Percentiles rank a stretch among this genome's conserved stretches.
phyloP scores from a whole-genome alignment of 2,888 invertebrate genomes.

The Hirtodrosophila trivittata region DNA sequence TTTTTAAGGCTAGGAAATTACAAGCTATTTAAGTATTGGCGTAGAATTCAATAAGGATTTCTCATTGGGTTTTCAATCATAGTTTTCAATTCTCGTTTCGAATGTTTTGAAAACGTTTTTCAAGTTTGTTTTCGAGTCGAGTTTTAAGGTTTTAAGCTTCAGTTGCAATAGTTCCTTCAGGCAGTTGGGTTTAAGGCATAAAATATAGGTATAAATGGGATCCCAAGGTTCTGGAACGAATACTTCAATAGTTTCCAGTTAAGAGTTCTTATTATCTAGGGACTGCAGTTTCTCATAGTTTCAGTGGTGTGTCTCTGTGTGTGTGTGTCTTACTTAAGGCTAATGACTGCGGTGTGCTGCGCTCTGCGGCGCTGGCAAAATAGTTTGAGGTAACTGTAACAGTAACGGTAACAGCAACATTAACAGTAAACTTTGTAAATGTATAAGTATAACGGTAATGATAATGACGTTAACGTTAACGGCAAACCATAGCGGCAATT shows the following conservation, averaged over 20 bases:
- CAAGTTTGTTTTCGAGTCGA: slow-evolving; percentile 18
- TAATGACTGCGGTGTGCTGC: slow-evolving; percentile 59
- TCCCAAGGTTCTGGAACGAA: background rate
- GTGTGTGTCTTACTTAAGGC: slow-evolving; percentile 33
- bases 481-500: slow-evolving; percentile 36
- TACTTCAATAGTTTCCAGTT: slow-evolving; percentile 19
- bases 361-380: slow-evolving; percentile 35
- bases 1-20: slow-evolving; percentile 59
- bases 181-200: slow-evolving; percentile 23
- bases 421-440: background rate
- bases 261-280: slow-evolving; percentile 27
- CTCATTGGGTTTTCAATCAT: slow-evolving; percentile 2
- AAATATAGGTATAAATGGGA: background rate
- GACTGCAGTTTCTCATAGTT: slow-evolving; percentile 27
- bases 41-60: slow-evolving; percentile 51
- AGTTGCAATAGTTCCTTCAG: slow-evolving; percentile 34
- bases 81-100: slow-evolving; percentile 16
- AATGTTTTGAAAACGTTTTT: slow-evolving; percentile 30
- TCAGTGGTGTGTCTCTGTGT: background rate
- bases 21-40: slow-evolving; percentile 78
- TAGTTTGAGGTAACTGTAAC: slow-evolving; percentile 60
- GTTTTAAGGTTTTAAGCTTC: slow-evolving; percentile 18
- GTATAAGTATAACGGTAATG: background rate
- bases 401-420: slow-evolving; percentile 35
- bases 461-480: slow-evolving; percentile 16